Percentiles rank a stretch among this genome's conserved stretches.
phyloP scores from a whole-genome alignment of 2,113 vertebrate species.

The Entosphenus tridentatus region DNA sequence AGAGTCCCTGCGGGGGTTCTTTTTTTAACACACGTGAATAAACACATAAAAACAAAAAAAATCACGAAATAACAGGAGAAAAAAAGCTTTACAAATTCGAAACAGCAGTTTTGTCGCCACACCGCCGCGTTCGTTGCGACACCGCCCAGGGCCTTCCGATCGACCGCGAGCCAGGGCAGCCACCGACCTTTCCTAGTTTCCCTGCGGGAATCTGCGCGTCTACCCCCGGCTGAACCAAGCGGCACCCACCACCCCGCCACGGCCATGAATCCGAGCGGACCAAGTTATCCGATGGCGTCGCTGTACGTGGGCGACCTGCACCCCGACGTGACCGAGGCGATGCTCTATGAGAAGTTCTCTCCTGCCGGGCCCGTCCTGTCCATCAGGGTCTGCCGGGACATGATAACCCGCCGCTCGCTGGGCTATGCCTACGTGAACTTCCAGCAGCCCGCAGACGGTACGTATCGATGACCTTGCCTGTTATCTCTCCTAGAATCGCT shows the following conservation, averaged over 20 bases:
- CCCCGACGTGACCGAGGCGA: constrained; percentile 91
- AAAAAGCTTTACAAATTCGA: constrained; percentile 1
- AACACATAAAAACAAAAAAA: background rate
- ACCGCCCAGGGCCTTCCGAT: background rate
- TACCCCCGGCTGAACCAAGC: background rate
- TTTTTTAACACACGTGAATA: background rate
- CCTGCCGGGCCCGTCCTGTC: constrained; percentile 92
- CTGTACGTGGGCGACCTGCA: constrained; percentile 96
- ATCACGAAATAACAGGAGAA: background rate
- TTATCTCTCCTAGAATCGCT: background rate
- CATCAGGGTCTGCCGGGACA: constrained; percentile 88
- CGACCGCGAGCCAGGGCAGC: background rate
- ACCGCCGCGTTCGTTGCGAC: background rate
- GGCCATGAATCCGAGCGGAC: constrained; percentile 29
- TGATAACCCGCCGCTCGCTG: constrained; percentile 89
- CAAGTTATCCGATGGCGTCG: constrained; percentile 95
- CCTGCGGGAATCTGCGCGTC: background rate
- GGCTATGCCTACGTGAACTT: constrained; percentile 98
- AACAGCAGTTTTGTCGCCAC: background rate
- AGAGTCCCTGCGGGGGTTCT: background rate
- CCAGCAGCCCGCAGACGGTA: constrained; percentile 86
- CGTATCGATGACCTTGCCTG: constrained; percentile 17
- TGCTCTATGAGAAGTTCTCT: constrained; percentile 99
- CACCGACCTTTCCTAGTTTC: background rate
- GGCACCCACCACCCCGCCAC: background rate